Evolutionary conservation across 2,888 invertebrate species (phyloP).

Genomic region (Hanleya hanleyi): DNA sequence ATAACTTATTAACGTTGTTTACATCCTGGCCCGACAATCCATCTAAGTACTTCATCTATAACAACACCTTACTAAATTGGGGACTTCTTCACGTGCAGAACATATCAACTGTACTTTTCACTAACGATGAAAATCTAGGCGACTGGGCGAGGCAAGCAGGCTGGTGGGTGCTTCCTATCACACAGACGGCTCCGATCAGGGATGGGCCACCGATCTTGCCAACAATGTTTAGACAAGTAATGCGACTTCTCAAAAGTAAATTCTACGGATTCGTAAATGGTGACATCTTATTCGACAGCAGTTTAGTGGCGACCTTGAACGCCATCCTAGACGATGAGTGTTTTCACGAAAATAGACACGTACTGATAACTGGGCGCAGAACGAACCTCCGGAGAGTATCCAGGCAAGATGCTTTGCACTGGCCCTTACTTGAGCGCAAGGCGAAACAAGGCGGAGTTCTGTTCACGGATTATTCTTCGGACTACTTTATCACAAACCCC

Average conservation of each 20-base stretch:
- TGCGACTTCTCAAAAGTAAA: slow-evolving; percentile 43
- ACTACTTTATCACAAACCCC: slow-evolving; percentile 59
- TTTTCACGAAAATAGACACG: slow-evolving; percentile 23
- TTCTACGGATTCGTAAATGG: slow-evolving; percentile 62
- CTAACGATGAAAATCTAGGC: background rate
- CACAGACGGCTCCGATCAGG: slow-evolving; percentile 31
- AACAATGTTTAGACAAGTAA: slow-evolving; percentile 57
- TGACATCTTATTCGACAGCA: slow-evolving; percentile 57
- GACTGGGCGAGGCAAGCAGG: slow-evolving; percentile 24
- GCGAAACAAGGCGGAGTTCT: slow-evolving; percentile 47
- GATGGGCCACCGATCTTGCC: slow-evolving; percentile 56
- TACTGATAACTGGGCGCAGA: slow-evolving; percentile 46
- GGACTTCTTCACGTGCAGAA: background rate
- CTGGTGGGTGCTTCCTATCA: slow-evolving; percentile 46
- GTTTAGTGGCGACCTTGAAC: slow-evolving; percentile 42
- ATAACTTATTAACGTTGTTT: too few species aligned
- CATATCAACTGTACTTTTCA: background rate
- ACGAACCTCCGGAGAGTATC: slow-evolving; percentile 55
- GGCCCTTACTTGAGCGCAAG: slow-evolving; percentile 34
- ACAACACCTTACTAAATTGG: background rate
- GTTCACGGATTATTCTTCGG: slow-evolving; percentile 56
- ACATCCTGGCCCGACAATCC: background rate
- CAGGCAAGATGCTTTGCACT: slow-evolving; percentile 38
- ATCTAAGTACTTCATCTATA: background rate
- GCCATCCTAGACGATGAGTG: slow-evolving; percentile 21